Conservation (phyloP, 1,140 invertebrate species). For the Antheraea pernyi region DNA sequence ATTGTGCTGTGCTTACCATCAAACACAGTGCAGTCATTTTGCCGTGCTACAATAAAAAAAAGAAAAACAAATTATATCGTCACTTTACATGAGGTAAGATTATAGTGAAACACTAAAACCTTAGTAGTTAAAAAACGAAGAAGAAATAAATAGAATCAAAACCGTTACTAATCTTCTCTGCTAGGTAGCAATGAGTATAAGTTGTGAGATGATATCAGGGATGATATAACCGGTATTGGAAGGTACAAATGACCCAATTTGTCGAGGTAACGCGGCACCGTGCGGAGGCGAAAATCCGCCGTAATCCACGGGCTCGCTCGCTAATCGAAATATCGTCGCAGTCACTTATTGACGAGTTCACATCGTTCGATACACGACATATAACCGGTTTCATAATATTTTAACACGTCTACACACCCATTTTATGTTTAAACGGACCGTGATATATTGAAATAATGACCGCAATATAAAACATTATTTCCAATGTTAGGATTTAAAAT, state of each 20-base stretch:
- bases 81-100: too few relatives aligned
- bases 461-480: too few relatives aligned
- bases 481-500: too few relatives aligned
- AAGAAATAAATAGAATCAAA: too few relatives aligned
- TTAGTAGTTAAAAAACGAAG: too few relatives aligned
- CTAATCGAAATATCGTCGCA: slow-evolving; percentile 74
- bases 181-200: neutral
- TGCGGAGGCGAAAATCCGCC: slow-evolving; percentile 70
- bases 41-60: too few relatives aligned
- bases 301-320: slow-evolving; percentile 66
- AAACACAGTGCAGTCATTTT: too few relatives aligned
- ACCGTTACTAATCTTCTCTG: too few relatives aligned
- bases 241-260: slow-evolving; percentile 73
- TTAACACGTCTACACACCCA: neutral
- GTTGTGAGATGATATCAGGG: neutral
- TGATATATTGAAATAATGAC: neutral
- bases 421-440: neutral
- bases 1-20: too few relatives aligned
- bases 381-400: neutral
- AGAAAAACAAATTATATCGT: too few relatives aligned
- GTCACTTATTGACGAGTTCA: slow-evolving; percentile 29
- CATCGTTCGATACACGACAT: slow-evolving; percentile 4
- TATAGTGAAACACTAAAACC: too few relatives aligned
- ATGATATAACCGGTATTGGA: slow-evolving; percentile 29
- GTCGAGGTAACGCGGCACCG: slow-evolving; percentile 34